Conservation (phyloP, 92 coral and sea anemone genomes). For the Zoanthus gigantus region DNA sequence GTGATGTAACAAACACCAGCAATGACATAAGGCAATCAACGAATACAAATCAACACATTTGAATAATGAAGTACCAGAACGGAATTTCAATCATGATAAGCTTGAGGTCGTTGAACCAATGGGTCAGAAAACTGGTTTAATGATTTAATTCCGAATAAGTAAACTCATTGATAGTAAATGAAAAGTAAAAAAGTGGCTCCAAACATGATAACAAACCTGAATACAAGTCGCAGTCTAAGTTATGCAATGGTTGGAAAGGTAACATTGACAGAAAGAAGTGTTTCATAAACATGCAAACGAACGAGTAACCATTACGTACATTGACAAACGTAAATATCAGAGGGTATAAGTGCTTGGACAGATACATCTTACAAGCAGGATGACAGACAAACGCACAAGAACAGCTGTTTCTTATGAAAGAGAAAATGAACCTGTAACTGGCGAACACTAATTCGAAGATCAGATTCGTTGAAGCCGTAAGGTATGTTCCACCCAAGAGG, state of each 20-base stretch:
- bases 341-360: not conserved
- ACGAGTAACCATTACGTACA: not conserved
- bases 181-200: too few relatives aligned
- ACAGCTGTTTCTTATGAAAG: not conserved
- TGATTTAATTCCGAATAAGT: too few relatives aligned
- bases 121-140: not conserved
- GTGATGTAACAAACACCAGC: conserved; percentile 3
- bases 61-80: not conserved
- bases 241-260: too few relatives aligned
- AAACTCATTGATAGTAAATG: too few relatives aligned
- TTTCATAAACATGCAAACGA: too few relatives aligned
- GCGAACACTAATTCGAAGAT: conserved; percentile 94
- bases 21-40: not conserved
- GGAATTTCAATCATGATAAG: too few relatives aligned
- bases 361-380: not conserved
- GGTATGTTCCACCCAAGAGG: conserved; percentile 99
- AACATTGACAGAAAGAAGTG: too few relatives aligned
- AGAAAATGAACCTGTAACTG: conserved; percentile 88
- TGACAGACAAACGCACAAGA: not conserved
- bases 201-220: too few relatives aligned
- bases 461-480: conserved; percentile 99
- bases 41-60: not conserved
- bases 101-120: too few relatives aligned
- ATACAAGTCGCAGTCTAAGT: too few relatives aligned
- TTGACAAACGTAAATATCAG: too few relatives aligned